Evolutionary conservation across 2,888 invertebrate genomes (phyloP).

Genomic region (Drosophila atroscutellata): DNA sequence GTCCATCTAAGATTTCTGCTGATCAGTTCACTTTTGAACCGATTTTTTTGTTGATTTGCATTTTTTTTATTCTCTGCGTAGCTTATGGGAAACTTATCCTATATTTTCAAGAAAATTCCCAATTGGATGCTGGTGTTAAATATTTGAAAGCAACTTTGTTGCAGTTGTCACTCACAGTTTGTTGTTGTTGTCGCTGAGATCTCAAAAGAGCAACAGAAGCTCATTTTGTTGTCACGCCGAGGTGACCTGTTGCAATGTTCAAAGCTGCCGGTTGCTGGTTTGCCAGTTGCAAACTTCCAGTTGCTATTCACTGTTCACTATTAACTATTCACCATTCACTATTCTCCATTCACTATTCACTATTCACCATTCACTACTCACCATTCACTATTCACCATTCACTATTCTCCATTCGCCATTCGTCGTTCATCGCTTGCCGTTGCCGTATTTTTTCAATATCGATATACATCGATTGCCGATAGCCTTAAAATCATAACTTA

Average conservation of each 20-base stretch:
- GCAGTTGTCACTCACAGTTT: slow-evolving; percentile 69
- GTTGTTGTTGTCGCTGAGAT: slow-evolving; percentile 58
- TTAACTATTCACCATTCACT: neutral
- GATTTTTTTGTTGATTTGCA: too few relatives aligned
- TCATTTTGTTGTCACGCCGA: slow-evolving; percentile 81
- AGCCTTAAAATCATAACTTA: neutral
- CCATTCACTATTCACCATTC: neutral
- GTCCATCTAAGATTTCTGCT: neutral
- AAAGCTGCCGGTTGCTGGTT: slow-evolving; percentile 46
- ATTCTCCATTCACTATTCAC: too few relatives aligned
- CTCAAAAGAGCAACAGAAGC: slow-evolving; percentile 74
- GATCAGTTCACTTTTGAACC: neutral
- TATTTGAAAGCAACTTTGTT: slow-evolving; percentile 74
- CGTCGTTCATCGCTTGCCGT: too few relatives aligned
- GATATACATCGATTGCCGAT: neutral
- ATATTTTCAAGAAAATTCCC: too few relatives aligned
- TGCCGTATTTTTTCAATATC: neutral
- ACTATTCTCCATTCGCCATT: too few relatives aligned
- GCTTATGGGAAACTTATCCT: neutral
- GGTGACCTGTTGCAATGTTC: slow-evolving; percentile 79
- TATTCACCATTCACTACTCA: neutral
- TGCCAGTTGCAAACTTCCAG: slow-evolving; percentile 18
- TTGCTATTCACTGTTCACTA: neutral
- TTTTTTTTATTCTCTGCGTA: neutral
- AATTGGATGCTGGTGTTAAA: slow-evolving; percentile 63